Base-by-base conservation (phyloP, 2,113 vertebrate species). In the Fregata magnificens region DNA sequence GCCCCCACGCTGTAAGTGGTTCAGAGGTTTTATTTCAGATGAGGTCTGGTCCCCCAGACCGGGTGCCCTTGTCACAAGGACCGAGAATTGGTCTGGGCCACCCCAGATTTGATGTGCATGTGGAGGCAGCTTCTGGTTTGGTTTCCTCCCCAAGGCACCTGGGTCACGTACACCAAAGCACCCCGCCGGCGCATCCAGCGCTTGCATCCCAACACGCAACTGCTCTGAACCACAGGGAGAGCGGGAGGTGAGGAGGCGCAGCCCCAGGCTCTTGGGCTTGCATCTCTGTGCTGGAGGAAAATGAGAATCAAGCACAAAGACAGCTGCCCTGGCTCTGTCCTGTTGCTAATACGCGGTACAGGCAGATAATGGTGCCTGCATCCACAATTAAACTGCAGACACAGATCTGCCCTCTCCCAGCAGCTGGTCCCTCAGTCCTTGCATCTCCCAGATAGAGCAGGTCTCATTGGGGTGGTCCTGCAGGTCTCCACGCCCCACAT, bases 181-280 rank as follows among this genome's bases (percentile, higher is more conserved):
- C 13, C 10, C 38, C 21, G 15, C 22, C 14, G 5, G 34, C 9
- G 4, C 44, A 70, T 70, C 58, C 77, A 72, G 52, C 1, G 1
- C 38, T 69, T 5, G 2, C 45, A 65, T 52, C 65, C 69, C 11
- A 2, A 3, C 16, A 66, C 15, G 13, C 10, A 11, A 5, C 31
- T 40, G 50, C 19, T 62, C 42, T 4, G 19, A 47, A 22, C 22
- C 44, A 13, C 42, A 0, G 2, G 36, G 31, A 2, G 10, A 62
- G 71, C 0, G 0, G 52, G n/a, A 67, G 16, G 32, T 0, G 0
- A 73, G 53, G 26, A 58, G 45, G 16, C 1, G 14, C 50, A 47
- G 31, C 22, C 59, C n/a, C 45, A 44, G 16, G 11, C 42, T 71
- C 55, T n/a, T 4, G 3, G 38, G 9, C 24, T 65, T 15, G 29